Percentiles rank a stretch among this genome's conserved stretches.
Evolutionary conservation across 2,113 vertebrate genomes (phyloP).

Genomic region (Trachemys scripta): DNA sequence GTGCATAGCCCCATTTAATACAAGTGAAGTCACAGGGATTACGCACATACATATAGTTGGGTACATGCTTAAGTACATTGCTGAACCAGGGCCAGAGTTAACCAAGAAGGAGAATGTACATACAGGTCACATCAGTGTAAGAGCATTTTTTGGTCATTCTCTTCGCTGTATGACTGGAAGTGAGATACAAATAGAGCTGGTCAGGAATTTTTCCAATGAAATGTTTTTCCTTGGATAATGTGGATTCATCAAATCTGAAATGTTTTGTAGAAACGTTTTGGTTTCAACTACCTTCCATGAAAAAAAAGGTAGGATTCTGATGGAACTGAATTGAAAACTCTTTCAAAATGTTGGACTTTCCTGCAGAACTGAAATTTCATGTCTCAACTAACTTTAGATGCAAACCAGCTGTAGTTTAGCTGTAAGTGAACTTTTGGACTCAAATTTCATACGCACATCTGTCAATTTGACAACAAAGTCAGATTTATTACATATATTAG

Average conservation of each 20-base stretch:
- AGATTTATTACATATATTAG: neutral
- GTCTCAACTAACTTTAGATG: neutral
- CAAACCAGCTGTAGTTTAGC: neutral
- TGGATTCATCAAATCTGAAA: neutral
- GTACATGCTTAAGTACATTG: neutral
- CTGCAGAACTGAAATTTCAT: neutral
- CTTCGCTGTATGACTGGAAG: neutral
- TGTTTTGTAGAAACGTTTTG: neutral
- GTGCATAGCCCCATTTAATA: neutral
- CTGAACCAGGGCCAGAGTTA: neutral
- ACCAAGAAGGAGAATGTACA: constrained; percentile 10
- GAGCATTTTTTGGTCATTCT: neutral
- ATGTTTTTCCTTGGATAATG: neutral
- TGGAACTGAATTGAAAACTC: neutral
- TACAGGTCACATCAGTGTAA: neutral
- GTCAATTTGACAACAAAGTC: neutral
- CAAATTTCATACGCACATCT: neutral
- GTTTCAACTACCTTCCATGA: neutral
- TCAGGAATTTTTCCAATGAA: neutral
- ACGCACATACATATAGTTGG: neutral
- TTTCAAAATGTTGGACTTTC: neutral
- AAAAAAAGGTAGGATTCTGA: neutral
- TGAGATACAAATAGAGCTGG: neutral
- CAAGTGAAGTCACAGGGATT: neutral
- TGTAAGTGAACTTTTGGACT: neutral